Evolutionary conservation across 1,140 invertebrate species (phyloP).

Genomic region (Marisa cornuarietis): DNA sequence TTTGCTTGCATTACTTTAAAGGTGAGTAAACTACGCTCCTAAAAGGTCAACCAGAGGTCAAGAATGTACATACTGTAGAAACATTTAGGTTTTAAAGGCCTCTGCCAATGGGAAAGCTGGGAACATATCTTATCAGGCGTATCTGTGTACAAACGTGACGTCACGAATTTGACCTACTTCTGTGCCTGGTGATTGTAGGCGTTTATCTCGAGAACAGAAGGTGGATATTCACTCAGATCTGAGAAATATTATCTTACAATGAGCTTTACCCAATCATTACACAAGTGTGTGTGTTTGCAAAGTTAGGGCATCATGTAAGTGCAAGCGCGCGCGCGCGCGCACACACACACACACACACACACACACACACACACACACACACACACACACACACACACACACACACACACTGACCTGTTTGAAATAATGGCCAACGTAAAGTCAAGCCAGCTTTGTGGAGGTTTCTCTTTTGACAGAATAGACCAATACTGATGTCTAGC

Average conservation of each 20-base stretch:
- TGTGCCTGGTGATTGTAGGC: neutral
- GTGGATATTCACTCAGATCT: neutral
- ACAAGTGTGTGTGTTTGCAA: neutral
- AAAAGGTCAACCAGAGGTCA: too few relatives aligned
- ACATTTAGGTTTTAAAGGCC: too few relatives aligned
- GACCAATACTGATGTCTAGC: too few relatives aligned
- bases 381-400: neutral
- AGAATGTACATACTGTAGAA: too few relatives aligned
- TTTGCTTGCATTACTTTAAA: too few relatives aligned
- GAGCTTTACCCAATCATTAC: neutral
- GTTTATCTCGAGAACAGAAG: neutral
- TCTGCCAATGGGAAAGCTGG: too few relatives aligned
- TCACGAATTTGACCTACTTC: neutral
- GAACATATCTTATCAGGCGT: neutral
- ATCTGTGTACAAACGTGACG: neutral
- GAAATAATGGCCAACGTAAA: too few relatives aligned
- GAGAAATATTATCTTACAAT: neutral
- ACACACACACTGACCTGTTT: neutral
- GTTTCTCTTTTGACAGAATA: too few relatives aligned
- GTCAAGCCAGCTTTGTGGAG: too few relatives aligned
- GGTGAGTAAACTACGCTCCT: too few relatives aligned
- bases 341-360: constrained; percentile 1
- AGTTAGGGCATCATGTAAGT: neutral
- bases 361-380: neutral
- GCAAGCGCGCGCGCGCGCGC: neutral